Evolutionary conservation across 2,113 vertebrate species (phyloP), one percentile per base, ranked within the genome.

Genomic region (Ciconia stormi): DNA sequence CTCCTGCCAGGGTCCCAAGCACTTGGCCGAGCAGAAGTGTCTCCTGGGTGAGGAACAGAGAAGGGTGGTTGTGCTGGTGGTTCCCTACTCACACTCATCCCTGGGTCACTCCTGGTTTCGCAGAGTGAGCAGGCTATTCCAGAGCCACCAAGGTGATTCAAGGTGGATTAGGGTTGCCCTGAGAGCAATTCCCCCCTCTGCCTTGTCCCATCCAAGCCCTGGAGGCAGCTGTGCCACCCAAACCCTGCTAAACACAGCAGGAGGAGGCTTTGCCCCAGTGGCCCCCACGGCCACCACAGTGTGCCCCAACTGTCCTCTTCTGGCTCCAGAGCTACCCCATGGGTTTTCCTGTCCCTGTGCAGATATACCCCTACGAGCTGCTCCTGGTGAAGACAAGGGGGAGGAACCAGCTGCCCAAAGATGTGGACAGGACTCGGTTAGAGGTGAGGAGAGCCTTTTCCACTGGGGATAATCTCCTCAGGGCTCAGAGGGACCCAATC

Each of bases 371-470:
- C 11, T 99, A 99, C 14, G 99, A 99, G 83, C 98, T 98, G 40
- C 98, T 99, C 55, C 98, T 99, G 95, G 99, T 99, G 93, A 99
- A 99, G 98, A 99, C 99, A 1, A 99, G 99, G 85, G 99, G 99
- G 76, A 99, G 99, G 86, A 99, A 98, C 95, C 99, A 98, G 82
- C 98, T 99, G 89, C 99, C 99, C 93, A 99, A 99, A 97, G 99
- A 99, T 13, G 99, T 98, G 59, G 99, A 99, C 98, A 98, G 99
- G 97, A 99, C 99, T 65, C 98, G 99, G 87, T 97, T 99, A 70
- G 99, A 99, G 98, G 99, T 99, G 92, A 98, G 98, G 93, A 20
- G 34, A 72, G 23, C 50, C 44, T 85, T 79, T 59, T 42, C 16
- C 36, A 5, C 34, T 0, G 2, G 52, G 52, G 17, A 26, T 30